Evolutionary conservation across 2,888 invertebrate genomes (phyloP).

Genomic region (Synergus itoensis): DNA sequence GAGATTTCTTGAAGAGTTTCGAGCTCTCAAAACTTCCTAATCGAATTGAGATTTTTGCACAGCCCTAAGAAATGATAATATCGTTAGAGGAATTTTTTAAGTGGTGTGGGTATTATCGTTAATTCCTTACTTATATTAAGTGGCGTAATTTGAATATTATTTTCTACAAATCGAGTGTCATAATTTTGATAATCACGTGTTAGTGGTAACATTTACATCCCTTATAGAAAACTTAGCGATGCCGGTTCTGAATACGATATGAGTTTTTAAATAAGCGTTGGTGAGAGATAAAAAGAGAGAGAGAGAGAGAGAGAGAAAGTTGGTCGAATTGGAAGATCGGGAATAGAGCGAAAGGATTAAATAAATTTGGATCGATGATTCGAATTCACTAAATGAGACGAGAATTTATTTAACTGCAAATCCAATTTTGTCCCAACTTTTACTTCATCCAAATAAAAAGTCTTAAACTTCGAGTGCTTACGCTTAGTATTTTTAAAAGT

Average conservation of each 20-base stretch:
- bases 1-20: too few relatives aligned
- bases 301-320: background rate
- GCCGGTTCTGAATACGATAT: conserved; percentile 6
- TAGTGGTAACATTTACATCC: conserved; percentile 37
- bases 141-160: conserved; percentile 12
- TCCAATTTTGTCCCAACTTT: background rate
- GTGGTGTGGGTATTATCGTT: background rate
- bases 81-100: background rate
- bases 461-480: background rate
- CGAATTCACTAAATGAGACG: background rate
- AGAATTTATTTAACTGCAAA: conserved; percentile 3
- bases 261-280: background rate
- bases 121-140: conserved; percentile 9
- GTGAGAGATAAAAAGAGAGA: too few relatives aligned
- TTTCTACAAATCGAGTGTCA: conserved; percentile 24
- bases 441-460: background rate
- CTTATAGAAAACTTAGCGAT: conserved; percentile 12
- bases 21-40: too few relatives aligned
- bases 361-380: conserved; percentile 9
- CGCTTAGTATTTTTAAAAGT: too few relatives aligned
- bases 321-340: background rate
- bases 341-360: background rate
- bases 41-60: too few relatives aligned
- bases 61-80: background rate
- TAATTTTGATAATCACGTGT: conserved; percentile 34